Percentiles rank a stretch among this genome's conserved stretches.
These are phyloP conservation scores for Lytechinus variegatus DNA, from an alignment of 35 echinoderm and acorn worm genomes.

Conservation along the genomic window DNA sequence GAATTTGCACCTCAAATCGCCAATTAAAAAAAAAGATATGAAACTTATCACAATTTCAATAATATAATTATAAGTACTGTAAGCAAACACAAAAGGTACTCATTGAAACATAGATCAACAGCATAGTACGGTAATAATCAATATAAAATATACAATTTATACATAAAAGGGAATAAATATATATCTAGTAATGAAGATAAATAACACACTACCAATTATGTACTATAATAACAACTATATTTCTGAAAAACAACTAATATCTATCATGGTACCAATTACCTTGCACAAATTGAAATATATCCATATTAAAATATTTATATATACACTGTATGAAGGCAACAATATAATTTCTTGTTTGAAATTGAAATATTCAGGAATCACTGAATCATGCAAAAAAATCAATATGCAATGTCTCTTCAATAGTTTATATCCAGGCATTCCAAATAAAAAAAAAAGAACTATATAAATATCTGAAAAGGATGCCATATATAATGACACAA, in stretches of 20 bases:
- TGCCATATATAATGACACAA: not conserved
- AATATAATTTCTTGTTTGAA: not conserved
- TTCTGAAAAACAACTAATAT: not conserved
- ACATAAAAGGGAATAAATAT: conserved; percentile 34
- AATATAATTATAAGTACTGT: conserved; percentile 10
- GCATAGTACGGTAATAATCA: conserved; percentile 6
- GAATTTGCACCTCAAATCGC: not conserved
- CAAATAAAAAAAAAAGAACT: not conserved
- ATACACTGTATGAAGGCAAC: conserved; percentile 18
- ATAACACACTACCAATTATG: not conserved
- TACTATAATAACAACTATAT: not conserved
- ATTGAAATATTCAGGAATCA: not conserved
- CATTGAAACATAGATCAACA: not conserved
- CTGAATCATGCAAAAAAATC: not conserved
- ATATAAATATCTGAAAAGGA: not conserved
- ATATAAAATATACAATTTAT: conserved; percentile 37
- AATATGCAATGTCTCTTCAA: not conserved
- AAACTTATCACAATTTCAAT: not conserved
- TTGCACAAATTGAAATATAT: not conserved
- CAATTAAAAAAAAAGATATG: not conserved
- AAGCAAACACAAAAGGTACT: not conserved
- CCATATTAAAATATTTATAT: not conserved
- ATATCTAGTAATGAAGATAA: not conserved
- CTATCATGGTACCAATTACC: not conserved
- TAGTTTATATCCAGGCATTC: not conserved